A percentile compares a stretch with the other conserved stretches of the same genome.
Conservation (phyloP, 2,113 vertebrate species). For the Tichodroma muraria region DNA sequence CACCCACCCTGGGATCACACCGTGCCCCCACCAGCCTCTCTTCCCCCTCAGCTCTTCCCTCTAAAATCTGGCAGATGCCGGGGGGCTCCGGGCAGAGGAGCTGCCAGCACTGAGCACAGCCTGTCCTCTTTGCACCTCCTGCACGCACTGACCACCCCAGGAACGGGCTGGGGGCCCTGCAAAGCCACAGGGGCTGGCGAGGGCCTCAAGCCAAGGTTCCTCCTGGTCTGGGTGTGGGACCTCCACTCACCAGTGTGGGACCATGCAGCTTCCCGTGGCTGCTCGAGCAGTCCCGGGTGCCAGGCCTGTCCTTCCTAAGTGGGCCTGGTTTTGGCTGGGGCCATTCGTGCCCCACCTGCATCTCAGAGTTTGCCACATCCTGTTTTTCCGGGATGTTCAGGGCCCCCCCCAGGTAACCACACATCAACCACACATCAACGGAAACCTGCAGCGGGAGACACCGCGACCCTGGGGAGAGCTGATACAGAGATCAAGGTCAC, state of each 20-base stretch:
- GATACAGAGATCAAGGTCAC: neutral
- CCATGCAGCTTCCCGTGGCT: neutral
- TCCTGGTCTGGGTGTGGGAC: neutral
- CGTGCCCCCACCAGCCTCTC: neutral
- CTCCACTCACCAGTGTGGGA: accelerated
- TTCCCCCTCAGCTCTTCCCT: neutral
- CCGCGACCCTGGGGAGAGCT: accelerated
- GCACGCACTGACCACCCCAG: neutral
- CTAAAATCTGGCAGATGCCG: neutral
- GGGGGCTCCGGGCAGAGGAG: accelerated
- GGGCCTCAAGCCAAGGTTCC: neutral
- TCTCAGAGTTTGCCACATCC: neutral
- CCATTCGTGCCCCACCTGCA: accelerated
- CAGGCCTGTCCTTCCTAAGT: neutral
- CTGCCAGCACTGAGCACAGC: accelerated
- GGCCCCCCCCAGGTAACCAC: neutral
- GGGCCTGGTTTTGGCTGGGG: neutral
- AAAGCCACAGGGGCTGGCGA: neutral
- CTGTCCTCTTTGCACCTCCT: neutral
- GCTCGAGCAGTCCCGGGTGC: neutral
- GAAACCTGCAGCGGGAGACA: neutral
- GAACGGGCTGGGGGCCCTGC: neutral
- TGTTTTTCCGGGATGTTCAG: neutral
- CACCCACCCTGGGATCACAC: neutral
- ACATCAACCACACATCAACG: accelerated